Evolutionary conservation across 37 sponge, comb jelly and placozoan species (phyloP), one percentile per base, ranked within the genome.

Genomic region (Geodia barretti): DNA sequence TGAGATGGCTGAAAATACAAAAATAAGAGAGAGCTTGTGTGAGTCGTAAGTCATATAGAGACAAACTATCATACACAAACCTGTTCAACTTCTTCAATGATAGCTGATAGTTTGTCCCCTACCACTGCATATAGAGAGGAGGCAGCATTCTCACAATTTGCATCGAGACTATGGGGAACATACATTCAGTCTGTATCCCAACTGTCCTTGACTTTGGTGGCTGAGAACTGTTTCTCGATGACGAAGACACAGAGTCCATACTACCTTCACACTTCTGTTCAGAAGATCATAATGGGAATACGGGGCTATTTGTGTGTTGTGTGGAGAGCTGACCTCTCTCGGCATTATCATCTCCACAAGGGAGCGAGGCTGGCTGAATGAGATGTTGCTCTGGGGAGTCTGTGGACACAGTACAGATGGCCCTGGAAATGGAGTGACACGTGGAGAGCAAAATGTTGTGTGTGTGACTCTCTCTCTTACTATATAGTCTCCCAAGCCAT

Each of bases 281-380:
- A n/a, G n/a, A n/a, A n/a, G n/a, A n/a, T n/a, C n/a, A n/a, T n/a
- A n/a, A n/a, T n/a, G n/a, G n/a, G n/a, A n/a, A n/a, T n/a, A n/a
- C n/a, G n/a, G n/a, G n/a, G n/a, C n/a, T n/a, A n/a, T n/a, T n/a
- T n/a, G n/a, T n/a, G n/a, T n/a, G 54, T 14, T 47, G 11, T 47
- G 73, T 14, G 39, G 38, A 21, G 34, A 2, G 20, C 72, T 58
- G 42, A 70, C 81, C 39, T 1, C 28, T 80, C 62, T 70, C 41
- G 81, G 81, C 7, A 80, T n/a, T 14, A 70, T 54, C 81, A 80
- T 80, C 36, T 80, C 81, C 23, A 80, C 72, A 26, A 80, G 39
- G 2, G 81, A 80, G 30, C 31, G 79, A 2, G 9, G 25, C 31
- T 43, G 21, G 11, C 61, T 69, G 2, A 80, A 58, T 31, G 81